Base-by-base conservation (phyloP, 92 coral and sea anemone genomes). In the Phenganax subtilis region DNA sequence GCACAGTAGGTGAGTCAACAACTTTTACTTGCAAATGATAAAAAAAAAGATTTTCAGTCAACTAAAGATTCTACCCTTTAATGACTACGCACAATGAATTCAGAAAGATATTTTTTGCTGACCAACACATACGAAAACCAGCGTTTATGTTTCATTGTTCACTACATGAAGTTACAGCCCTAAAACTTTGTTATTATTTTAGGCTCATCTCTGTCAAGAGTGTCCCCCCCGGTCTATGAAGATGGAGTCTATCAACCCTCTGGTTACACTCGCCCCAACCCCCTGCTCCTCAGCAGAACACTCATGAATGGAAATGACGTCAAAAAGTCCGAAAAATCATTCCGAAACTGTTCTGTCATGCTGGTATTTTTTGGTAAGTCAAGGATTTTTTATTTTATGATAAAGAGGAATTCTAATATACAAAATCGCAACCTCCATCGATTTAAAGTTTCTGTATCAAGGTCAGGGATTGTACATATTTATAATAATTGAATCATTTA, bases 241-340 rank as follows among this genome's bases (percentile, higher is more conserved):
- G 83, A 79, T 79, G 83, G 83, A 51, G 83, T 79, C 25, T 79
- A 79, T 56, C 83, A 79, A 62, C 83, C 83, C 37, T 47, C 83
- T 9, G 83, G 83, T 15, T 63, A 74, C 17, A 54, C 51, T 65
- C 72, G 83, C 60, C 83, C 83, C 6, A 65, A 79, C 25, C 83
- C 83, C 57, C 51, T 79, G 27, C 44, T 61, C 0, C 73, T 79
- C 75, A 79, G 83, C 53, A 54, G 55, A n/a, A 28, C 31, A 14
- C 10, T 79, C 51, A 79, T 79, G 74, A 59, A 70, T 11, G 17
- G 59, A 31, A 55, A 62, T 54, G 37, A 64, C 60, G 57, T 31
- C 81, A 63, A 14, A 9, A 79, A 2, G 8, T 51, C 65, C 47
- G 9, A 2, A 37, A 77, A 64, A 54, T 79, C 83, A 63, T 79